Evolutionary conservation across 2,888 invertebrate genomes (phyloP).

Genomic region (Ormyrus pomaceus): DNA sequence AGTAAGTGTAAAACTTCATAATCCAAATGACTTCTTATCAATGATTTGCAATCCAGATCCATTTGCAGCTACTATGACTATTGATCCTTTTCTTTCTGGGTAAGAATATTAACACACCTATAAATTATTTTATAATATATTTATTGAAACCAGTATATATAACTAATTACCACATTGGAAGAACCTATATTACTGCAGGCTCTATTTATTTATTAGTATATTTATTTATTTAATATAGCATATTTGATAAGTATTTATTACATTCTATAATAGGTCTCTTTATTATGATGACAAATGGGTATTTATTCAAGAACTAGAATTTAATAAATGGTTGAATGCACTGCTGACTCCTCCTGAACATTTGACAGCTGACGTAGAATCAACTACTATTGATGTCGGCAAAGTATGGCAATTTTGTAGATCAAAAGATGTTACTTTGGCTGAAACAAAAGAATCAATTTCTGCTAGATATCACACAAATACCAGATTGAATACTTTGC

Average conservation of each 20-base stretch:
- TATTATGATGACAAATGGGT: constrained; percentile 84
- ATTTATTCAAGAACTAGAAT: constrained; percentile 82
- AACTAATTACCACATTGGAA: background rate
- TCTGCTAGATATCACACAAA: constrained; percentile 82
- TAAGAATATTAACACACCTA: constrained; percentile 26
- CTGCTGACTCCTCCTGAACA: constrained; percentile 83
- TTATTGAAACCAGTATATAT: background rate
- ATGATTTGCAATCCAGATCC: constrained; percentile 77
- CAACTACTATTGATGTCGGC: constrained; percentile 83
- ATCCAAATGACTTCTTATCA: constrained; percentile 70
- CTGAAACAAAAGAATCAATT: constrained; percentile 84
- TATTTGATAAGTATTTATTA: constrained; percentile 1
- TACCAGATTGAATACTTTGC: constrained; percentile 80
- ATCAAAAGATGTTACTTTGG: constrained; percentile 80
- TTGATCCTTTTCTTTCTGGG: constrained; percentile 82
- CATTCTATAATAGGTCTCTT: constrained; percentile 75
- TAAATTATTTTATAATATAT: background rate
- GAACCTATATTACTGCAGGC: too few species aligned
- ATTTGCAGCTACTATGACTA: constrained; percentile 78
- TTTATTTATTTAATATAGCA: background rate
- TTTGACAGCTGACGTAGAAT: constrained; percentile 80
- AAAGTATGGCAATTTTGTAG: constrained; percentile 86
- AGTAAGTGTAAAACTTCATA: constrained; percentile 62
- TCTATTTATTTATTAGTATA: background rate
- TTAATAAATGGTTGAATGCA: constrained; percentile 88